Evolutionary conservation across 2,888 invertebrate genomes (phyloP).

Genomic region (Drosophila niveifrons): DNA sequence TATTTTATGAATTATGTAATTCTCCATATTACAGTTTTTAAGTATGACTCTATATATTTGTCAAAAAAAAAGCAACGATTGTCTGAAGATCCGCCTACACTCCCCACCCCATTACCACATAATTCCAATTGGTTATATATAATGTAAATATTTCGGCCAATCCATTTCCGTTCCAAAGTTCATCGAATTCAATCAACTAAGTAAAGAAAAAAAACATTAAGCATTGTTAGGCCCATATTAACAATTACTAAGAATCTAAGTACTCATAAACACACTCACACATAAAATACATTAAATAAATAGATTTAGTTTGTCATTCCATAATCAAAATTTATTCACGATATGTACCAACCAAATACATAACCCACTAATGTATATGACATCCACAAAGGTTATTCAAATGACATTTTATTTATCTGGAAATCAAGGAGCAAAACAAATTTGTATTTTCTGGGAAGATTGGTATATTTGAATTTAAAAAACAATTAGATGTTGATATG

Average conservation of each 20-base stretch:
- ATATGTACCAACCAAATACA: constrained; percentile 58
- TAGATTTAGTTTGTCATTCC: constrained; percentile 54
- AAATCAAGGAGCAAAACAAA: neutral
- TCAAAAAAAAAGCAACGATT: constrained; percentile 16
- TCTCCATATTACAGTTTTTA: constrained; percentile 40
- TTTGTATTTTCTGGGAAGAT: neutral
- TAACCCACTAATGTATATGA: constrained; percentile 58
- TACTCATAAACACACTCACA: constrained; percentile 4
- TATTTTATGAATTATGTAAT: constrained; percentile 45
- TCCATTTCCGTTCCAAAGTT: constrained; percentile 30
- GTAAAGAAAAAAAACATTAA: neutral
- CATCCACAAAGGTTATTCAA: constrained; percentile 23
- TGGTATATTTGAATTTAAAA: constrained; percentile 18
- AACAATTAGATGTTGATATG: constrained; percentile 28
- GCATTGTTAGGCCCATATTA: constrained; percentile 22
- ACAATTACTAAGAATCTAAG: constrained; percentile 9
- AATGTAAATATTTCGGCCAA: constrained; percentile 71
- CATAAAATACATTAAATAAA: constrained; percentile 23
- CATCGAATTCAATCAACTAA: constrained; percentile 24
- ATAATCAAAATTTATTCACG: constrained; percentile 58
- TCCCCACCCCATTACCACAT: constrained; percentile 29
- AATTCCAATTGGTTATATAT: constrained; percentile 25
- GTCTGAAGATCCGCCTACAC: constrained; percentile 15
- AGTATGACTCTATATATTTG: constrained; percentile 19
- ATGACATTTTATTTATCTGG: constrained; percentile 15